These are phyloP conservation scores for Eupeodes luniger DNA, from an alignment of 2,888 invertebrate genomes.

Conservation along the genomic window DNA sequence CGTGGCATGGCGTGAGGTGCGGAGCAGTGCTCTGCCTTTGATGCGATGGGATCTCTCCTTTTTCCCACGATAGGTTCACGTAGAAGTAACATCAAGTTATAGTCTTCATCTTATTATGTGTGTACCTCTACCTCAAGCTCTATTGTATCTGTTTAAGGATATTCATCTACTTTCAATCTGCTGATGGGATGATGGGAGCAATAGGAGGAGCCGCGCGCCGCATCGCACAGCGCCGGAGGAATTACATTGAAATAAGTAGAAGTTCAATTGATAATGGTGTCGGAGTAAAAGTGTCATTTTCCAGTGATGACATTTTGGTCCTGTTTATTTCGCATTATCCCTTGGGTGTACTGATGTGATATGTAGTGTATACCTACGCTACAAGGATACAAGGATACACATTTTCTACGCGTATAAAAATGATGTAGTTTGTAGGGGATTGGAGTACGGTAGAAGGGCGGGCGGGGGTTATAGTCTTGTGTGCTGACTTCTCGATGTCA, in stretches of 20 bases:
- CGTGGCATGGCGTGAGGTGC: too few relatives aligned
- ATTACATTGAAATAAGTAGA: constrained; percentile 42
- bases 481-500: constrained; percentile 48
- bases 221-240: neutral
- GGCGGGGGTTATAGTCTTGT: neutral
- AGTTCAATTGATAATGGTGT: constrained; percentile 72
- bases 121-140: neutral
- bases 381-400: constrained; percentile 56
- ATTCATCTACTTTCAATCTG: constrained; percentile 14
- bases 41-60: too few relatives aligned
- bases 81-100: constrained; percentile 23
- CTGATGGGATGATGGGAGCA: neutral
- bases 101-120: constrained; percentile 42
- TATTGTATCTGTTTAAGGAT: constrained; percentile 18
- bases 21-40: too few relatives aligned
- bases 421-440: neutral
- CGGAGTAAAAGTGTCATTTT: constrained; percentile 63
- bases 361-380: neutral
- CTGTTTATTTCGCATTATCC: constrained; percentile 14
- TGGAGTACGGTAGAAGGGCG: too few relatives aligned
- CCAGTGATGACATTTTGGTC: constrained; percentile 63
- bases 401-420: constrained; percentile 49
- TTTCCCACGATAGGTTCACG: neutral
- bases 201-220: neutral
- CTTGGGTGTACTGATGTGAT: neutral